A percentile compares a stretch with the other conserved stretches of the same genome.
Conservation (phyloP, 1,140 invertebrate genomes). For the Grapholita molesta region DNA sequence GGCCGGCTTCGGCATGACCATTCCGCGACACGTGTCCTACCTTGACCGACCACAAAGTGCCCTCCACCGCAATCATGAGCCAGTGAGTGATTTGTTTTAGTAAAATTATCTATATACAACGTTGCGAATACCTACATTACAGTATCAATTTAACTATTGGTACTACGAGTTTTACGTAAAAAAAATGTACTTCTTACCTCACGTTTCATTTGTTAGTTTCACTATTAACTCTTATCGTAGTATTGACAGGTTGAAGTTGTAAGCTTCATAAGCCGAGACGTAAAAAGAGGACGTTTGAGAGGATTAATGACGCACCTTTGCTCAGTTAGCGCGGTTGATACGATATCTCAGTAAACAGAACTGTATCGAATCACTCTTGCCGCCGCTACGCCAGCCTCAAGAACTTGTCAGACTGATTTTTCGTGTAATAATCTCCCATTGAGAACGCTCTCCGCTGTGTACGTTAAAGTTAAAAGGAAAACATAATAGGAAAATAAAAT, state of each 20-base stretch:
- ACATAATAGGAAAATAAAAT: conserved; percentile 51
- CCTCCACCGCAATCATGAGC: not conserved
- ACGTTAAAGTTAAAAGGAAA: conserved; percentile 16
- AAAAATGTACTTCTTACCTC: not conserved
- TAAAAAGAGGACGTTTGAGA: too few relatives aligned
- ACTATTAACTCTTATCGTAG: not conserved
- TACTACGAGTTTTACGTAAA: not conserved
- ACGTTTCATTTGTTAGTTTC: not conserved
- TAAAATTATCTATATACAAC: too few relatives aligned
- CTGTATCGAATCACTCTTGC: not conserved
- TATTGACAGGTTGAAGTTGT: not conserved
- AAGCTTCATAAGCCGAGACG: not conserved
- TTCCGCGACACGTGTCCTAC: conserved; percentile 6
- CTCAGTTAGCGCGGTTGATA: not conserved
- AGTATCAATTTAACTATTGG: too few relatives aligned
- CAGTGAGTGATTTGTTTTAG: conserved; percentile 3
- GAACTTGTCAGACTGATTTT: not conserved
- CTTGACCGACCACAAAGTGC: not conserved
- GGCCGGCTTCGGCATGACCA: not conserved
- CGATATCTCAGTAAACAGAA: conserved; percentile 10
- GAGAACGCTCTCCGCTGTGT: not conserved
- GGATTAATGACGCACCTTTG: not conserved
- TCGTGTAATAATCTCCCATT: not conserved
- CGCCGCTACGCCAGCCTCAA: not conserved
- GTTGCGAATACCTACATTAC: too few relatives aligned